Conservation (phyloP, 2,797 vertebrate genomes). For the Eospalax fontanierii region DNA sequence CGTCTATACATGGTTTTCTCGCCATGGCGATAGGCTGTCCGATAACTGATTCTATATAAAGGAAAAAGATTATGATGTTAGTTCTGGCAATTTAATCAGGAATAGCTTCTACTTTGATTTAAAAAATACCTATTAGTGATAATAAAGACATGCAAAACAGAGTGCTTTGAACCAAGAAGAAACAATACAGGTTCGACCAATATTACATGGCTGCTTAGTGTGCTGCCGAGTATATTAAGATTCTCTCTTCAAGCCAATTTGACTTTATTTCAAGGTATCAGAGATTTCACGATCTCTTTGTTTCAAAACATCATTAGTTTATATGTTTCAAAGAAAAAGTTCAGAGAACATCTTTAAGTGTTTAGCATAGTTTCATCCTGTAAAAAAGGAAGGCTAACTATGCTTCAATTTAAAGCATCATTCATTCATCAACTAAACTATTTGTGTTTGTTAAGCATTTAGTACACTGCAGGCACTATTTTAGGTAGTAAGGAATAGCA, state of each 20-base stretch:
- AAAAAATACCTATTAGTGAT: background rate
- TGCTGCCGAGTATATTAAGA: background rate
- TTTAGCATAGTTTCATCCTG: background rate
- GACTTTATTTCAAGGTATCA: slow-evolving; percentile 34
- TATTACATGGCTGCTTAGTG: background rate
- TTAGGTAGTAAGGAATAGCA: background rate
- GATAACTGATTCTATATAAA: slow-evolving; percentile 95
- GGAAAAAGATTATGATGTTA: slow-evolving; percentile 54
- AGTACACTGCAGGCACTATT: background rate
- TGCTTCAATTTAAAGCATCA: background rate
- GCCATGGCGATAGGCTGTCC: slow-evolving; percentile 95
- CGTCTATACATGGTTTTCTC: slow-evolving; percentile 98
- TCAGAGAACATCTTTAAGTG: slow-evolving; percentile 16
- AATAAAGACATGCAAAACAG: slow-evolving; percentile 9
- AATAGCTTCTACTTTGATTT: slow-evolving; percentile 26
- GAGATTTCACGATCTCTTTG: slow-evolving; percentile 16
- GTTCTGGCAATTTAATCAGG: slow-evolving; percentile 17
- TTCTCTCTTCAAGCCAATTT: background rate
- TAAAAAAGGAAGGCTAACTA: background rate
- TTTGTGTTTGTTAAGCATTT: background rate
- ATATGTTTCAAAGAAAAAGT: slow-evolving; percentile 27
- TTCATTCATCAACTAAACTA: background rate
- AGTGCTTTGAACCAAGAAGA: slow-evolving; percentile 59
- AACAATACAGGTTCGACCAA: slow-evolving; percentile 9
- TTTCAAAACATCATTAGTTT: slow-evolving; percentile 11